phyloP scores from a whole-genome alignment of 2,797 vertebrate species.

The Phoxinus dragarum region DNA sequence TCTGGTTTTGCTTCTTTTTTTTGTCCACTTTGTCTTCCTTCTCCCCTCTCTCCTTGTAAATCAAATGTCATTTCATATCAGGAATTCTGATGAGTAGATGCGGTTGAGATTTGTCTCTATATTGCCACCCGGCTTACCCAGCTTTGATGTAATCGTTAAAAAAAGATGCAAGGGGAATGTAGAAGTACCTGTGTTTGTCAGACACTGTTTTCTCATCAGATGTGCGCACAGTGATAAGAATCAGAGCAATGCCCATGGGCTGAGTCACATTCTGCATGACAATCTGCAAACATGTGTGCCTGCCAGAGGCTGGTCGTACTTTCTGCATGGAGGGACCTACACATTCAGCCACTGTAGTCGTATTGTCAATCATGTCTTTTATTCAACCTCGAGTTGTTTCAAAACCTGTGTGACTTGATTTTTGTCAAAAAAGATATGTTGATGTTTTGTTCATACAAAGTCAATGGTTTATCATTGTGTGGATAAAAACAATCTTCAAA shows the following conservation, averaged over 20 bases:
- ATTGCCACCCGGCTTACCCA: slow-evolving; percentile 76
- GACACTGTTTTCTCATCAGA: slow-evolving; percentile 76
- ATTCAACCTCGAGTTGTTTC: neutral
- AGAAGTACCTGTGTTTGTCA: slow-evolving; percentile 74
- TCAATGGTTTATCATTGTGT: neutral
- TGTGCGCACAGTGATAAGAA: slow-evolving; percentile 74
- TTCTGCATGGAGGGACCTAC: neutral
- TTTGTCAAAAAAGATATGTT: neutral
- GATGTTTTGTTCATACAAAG: neutral
- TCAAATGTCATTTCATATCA: slow-evolving; percentile 72
- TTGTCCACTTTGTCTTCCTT: slow-evolving; percentile 61
- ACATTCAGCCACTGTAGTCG: slow-evolving; percentile 7
- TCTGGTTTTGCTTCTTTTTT: slow-evolving; percentile 50
- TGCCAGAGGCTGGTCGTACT: slow-evolving; percentile 38
- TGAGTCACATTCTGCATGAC: slow-evolving; percentile 77
- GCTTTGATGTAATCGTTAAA: slow-evolving; percentile 81
- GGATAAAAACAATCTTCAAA: neutral
- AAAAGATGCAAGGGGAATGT: slow-evolving; percentile 76
- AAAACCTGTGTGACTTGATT: neutral
- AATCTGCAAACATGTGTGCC: slow-evolving; percentile 67
- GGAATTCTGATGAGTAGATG: slow-evolving; percentile 73
- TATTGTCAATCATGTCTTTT: slow-evolving; percentile 6
- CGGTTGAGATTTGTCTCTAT: slow-evolving; percentile 73
- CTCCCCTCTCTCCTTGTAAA: slow-evolving; percentile 66
- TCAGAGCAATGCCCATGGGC: slow-evolving; percentile 76